These are phyloP conservation scores for Melanostigma gelatinosum DNA, from an alignment of 2,113 vertebrate genomes.

Conservation along the genomic window DNA sequence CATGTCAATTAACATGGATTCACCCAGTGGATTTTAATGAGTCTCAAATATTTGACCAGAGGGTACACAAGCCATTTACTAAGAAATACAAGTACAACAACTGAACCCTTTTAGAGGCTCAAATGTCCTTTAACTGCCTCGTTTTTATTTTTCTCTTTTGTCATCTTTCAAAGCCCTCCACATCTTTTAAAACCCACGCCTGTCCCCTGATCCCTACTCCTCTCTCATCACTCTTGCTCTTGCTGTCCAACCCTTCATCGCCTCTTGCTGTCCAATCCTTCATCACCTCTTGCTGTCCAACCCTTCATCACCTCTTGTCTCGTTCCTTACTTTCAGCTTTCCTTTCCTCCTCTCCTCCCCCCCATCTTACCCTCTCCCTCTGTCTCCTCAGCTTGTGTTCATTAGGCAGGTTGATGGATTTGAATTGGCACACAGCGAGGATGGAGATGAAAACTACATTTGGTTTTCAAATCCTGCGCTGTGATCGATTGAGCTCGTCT, in stretches of 20 bases:
- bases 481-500: constrained; percentile 24
- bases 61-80: background rate
- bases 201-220: background rate
- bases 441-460: background rate
- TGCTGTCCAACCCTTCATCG: background rate
- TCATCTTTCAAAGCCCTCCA: background rate
- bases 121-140: background rate
- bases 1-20: background rate
- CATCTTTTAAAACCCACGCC: background rate
- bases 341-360: background rate
- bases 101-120: background rate
- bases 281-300: background rate
- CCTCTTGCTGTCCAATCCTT: too few relatives aligned
- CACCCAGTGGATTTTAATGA: background rate
- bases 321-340: too few relatives aligned
- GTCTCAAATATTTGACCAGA: background rate
- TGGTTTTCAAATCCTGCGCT: constrained; percentile 28
- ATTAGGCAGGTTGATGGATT: background rate
- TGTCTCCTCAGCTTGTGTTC: constrained; percentile 17
- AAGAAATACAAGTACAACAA: background rate
- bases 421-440: background rate
- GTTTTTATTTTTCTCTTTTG: background rate
- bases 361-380: background rate
- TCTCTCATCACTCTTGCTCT: background rate
- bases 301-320: background rate